Conservation (phyloP, 2,113 vertebrate genomes). For the Notarius quadriscutis region DNA sequence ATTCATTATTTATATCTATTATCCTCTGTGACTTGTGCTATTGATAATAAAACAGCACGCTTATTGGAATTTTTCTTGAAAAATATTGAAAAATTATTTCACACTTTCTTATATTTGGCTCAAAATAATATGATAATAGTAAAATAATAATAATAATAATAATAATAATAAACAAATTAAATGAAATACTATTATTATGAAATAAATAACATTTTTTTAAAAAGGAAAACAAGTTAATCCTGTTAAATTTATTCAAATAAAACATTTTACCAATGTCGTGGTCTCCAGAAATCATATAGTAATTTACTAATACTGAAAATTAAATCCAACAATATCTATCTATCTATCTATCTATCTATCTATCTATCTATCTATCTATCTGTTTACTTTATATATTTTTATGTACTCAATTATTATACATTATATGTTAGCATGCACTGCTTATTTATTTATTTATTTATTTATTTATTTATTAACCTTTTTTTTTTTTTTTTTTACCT, state of each 20-base stretch:
- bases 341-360: too few relatives aligned
- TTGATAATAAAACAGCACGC: neutral
- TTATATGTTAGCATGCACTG: neutral
- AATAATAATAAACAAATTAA: neutral
- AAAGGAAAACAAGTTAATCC: neutral
- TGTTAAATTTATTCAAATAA: neutral
- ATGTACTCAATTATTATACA: too few relatives aligned
- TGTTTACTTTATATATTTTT: too few relatives aligned
- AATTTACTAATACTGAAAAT: neutral
- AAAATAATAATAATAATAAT: neutral
- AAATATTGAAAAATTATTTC: neutral
- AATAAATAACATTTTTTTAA: neutral
- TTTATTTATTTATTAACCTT: too few relatives aligned
- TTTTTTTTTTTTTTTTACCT: too few relatives aligned
- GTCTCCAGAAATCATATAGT: neutral
- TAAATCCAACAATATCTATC: too few relatives aligned
- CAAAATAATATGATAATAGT: neutral
- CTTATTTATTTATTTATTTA: neutral
- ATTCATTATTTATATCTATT: neutral
- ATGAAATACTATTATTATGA: neutral
- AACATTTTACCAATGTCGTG: neutral
- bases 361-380: too few relatives aligned
- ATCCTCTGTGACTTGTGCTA: neutral
- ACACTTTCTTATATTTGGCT: neutral
- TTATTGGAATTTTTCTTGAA: too few relatives aligned